Conservation (phyloP, 1,140 invertebrate species). For the Megathymus violae region DNA sequence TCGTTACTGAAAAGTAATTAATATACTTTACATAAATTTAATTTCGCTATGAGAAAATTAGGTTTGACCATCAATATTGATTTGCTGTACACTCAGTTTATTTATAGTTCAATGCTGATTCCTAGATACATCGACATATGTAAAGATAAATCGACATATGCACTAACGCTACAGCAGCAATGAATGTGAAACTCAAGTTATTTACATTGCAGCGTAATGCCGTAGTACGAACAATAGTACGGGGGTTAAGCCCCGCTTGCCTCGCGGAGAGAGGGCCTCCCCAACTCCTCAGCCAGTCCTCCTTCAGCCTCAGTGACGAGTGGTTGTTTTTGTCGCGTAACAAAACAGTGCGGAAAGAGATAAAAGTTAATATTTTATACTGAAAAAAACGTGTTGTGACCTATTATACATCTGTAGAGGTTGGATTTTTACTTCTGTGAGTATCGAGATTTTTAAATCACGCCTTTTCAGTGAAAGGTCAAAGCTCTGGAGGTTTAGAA, state of each 20-base stretch:
- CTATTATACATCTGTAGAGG: slow-evolving; percentile 47
- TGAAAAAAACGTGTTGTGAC: slow-evolving; percentile 75
- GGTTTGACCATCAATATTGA: slow-evolving; percentile 1
- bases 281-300: slow-evolving; percentile 54
- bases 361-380: slow-evolving; percentile 62
- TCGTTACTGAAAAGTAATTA: slow-evolving; percentile 24
- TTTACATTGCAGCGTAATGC: slow-evolving; percentile 27
- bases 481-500: slow-evolving; percentile 43
- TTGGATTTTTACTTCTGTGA: slow-evolving; percentile 72
- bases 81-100: background rate
- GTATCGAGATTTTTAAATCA: slow-evolving; percentile 47
- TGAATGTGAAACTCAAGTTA: slow-evolving; percentile 64
- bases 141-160: slow-evolving; percentile 1
- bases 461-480: slow-evolving; percentile 43
- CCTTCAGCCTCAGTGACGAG: slow-evolving; percentile 45
- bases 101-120: slow-evolving; percentile 21
- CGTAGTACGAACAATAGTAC: slow-evolving; percentile 42
- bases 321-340: slow-evolving; percentile 48
- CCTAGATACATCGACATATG: background rate
- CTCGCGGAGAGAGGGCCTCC: slow-evolving; percentile 63
- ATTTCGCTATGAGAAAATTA: slow-evolving; percentile 12
- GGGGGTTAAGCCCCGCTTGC: slow-evolving; percentile 65
- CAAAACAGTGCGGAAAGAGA: slow-evolving; percentile 55
- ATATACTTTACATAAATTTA: slow-evolving; percentile 12
- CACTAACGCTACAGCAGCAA: slow-evolving; percentile 39